Base-by-base conservation (phyloP, 2,888 invertebrate species). In the Limenitis camilla region DNA sequence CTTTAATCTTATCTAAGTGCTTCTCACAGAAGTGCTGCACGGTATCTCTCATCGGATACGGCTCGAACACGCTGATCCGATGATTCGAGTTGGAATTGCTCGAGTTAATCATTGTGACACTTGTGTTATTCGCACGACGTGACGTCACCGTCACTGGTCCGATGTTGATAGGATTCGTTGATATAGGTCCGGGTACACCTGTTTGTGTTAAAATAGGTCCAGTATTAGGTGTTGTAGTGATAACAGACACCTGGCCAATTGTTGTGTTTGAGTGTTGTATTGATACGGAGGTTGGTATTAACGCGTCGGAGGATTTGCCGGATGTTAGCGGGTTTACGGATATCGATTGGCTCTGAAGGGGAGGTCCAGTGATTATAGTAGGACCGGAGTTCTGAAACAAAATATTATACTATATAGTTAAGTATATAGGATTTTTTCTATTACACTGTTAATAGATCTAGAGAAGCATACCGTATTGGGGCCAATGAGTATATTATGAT, bases 1-100 rank as follows among this genome's bases (percentile, higher is more conserved):
- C 90, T 76, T 96, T 95, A 52, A 98, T 97, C 75, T 96, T 97
- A 62, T 94, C 93, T 60, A 96, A 83, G 73, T 98, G 96, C 77
- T 98, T 97, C 78, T 97, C 97, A 79, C 97, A 97, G 81, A 98
- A 98, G 78, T 97, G 96, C 71, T 96, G 96, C 38, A 98, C 96
- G 0, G 95, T 95, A 74, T 96, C 95, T 28, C 95, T 78, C 95
- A 95, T 95, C n/a, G 95, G 95, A 67, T 94, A 95, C 4, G 96
- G 95, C 78, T 96, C 95, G 78, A 95, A 95, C 47, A 95, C 95
- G 71, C 94, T 94, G 78, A 95, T 94, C 55, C 95, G 88, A 47
- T 82, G 81, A 55, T 78, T 81, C 48, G 80, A 68, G 78, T 91
- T 88, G 57, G 85, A 69, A 39, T 63, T 61, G 48, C 60, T 64